These are phyloP conservation scores for Serilophus lunatus DNA, from an alignment of 2,113 vertebrate species.

Conservation along the genomic window DNA sequence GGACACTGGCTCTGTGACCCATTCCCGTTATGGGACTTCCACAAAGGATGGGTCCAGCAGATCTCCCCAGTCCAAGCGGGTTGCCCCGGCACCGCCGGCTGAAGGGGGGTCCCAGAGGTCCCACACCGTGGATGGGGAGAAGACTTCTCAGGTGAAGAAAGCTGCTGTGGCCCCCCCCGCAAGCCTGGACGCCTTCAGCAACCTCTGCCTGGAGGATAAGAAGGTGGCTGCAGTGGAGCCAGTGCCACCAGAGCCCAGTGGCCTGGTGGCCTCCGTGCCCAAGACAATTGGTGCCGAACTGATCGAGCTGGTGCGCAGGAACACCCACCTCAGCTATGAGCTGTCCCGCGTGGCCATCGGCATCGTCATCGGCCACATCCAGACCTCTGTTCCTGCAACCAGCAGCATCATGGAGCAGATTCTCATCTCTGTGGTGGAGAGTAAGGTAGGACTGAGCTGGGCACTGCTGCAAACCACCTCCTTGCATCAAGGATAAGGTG, in stretches of 20 bases:
- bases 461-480: not conserved
- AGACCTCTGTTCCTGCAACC: constrained; percentile 80
- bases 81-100: constrained; percentile 2
- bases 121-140: constrained; percentile 20
- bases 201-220: constrained; percentile 63
- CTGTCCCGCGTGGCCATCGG: constrained; percentile 93
- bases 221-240: constrained; percentile 53
- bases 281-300: constrained; percentile 88
- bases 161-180: not conserved
- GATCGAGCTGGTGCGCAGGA: constrained; percentile 94
- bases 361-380: constrained; percentile 92
- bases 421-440: constrained; percentile 90
- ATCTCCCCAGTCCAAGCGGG: constrained; percentile 54
- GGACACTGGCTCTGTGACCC: constrained; percentile 1
- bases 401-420: constrained; percentile 88
- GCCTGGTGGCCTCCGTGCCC: constrained; percentile 67
- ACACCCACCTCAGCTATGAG: constrained; percentile 93
- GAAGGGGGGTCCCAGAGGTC: constrained; percentile 18
- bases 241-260: constrained; percentile 47
- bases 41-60: constrained; percentile 45
- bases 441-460: constrained; percentile 80
- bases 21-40: constrained; percentile 22
- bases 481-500: rapidly evolving
- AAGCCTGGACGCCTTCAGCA: constrained; percentile 56
- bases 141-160: constrained; percentile 49